phyloP scores from a whole-genome alignment of 1,140 invertebrate genomes.

The Drosophila kikkawai region DNA sequence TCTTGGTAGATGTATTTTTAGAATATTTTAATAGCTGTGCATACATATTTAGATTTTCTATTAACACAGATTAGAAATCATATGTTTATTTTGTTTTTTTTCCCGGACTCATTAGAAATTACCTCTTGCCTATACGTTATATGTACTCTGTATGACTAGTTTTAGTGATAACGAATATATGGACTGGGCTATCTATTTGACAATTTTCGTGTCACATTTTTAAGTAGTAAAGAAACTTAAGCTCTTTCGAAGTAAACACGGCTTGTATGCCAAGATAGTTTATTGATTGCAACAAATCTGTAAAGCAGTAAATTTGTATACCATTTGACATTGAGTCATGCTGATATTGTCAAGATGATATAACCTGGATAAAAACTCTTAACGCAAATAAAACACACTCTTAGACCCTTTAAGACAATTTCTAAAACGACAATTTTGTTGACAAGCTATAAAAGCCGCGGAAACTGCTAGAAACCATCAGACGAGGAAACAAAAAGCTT shows the following conservation, averaged over 20 bases:
- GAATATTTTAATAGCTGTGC: not conserved
- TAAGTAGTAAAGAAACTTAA: not conserved
- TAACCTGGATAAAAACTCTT: not conserved
- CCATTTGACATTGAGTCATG: not conserved
- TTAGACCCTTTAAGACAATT: not conserved
- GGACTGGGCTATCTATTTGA: not conserved
- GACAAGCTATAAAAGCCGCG: constrained; percentile 42
- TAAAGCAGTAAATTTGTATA: not conserved
- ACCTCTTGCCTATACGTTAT: not conserved
- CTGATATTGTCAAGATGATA: not conserved
- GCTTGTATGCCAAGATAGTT: not conserved
- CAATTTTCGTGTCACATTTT: not conserved
- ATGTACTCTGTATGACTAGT: not conserved
- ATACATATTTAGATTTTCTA: not conserved
- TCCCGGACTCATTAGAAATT: not conserved
- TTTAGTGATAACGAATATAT: not conserved
- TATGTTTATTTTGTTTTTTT: not conserved
- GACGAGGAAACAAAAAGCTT: not conserved
- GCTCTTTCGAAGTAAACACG: not conserved
- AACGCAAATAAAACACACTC: not conserved
- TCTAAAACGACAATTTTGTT: not conserved
- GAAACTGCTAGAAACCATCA: constrained; percentile 55
- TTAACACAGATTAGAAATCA: not conserved
- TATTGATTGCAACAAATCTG: constrained; percentile 3
- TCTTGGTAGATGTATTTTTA: not conserved